These are phyloP conservation scores for Spea bombifrons DNA, from an alignment of 2,113 vertebrate species.

Conservation along the genomic window DNA sequence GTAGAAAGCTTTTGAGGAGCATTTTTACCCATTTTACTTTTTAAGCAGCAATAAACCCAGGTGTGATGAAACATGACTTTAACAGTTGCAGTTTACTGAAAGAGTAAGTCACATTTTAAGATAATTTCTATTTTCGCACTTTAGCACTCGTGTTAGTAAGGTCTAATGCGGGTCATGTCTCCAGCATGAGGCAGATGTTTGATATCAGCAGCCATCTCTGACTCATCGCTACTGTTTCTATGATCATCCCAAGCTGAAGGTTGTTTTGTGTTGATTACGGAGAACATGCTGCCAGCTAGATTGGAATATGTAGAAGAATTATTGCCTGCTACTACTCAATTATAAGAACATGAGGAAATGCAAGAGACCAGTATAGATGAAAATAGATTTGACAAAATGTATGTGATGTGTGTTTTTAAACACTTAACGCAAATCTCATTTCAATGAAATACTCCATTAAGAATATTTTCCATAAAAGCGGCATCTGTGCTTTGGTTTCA, in stretches of 20 bases:
- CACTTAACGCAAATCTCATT: conserved; percentile 31
- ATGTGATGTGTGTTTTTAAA: conserved; percentile 40
- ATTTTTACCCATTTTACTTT: too few relatives aligned
- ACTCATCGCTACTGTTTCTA: not conserved
- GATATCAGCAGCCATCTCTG: conserved; percentile 9
- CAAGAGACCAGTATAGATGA: conserved; percentile 29
- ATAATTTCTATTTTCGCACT: not conserved
- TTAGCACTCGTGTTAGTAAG: not conserved
- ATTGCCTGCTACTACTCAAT: conserved; percentile 21
- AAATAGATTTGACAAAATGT: conserved; percentile 39
- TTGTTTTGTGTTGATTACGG: conserved; percentile 23
- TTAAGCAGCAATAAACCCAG: too few relatives aligned
- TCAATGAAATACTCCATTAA: conserved; percentile 31
- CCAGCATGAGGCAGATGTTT: conserved; percentile 1
- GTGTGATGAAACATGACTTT: too few relatives aligned
- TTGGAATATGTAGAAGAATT: conserved; percentile 20
- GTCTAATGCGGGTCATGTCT: not conserved
- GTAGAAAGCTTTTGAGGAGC: too few relatives aligned
- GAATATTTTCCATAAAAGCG: conserved; percentile 32
- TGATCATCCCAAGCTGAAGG: conserved; percentile 4
- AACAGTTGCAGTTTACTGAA: not conserved
- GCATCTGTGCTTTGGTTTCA: conserved; percentile 23
- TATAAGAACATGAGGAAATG: conserved; percentile 20
- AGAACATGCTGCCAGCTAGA: conserved; percentile 12
- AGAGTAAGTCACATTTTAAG: not conserved